A percentile compares a stretch with the other conserved stretches of the same genome.
Conservation (phyloP, 2,797 vertebrate species). For the Rhabdophis nuchalis region DNA sequence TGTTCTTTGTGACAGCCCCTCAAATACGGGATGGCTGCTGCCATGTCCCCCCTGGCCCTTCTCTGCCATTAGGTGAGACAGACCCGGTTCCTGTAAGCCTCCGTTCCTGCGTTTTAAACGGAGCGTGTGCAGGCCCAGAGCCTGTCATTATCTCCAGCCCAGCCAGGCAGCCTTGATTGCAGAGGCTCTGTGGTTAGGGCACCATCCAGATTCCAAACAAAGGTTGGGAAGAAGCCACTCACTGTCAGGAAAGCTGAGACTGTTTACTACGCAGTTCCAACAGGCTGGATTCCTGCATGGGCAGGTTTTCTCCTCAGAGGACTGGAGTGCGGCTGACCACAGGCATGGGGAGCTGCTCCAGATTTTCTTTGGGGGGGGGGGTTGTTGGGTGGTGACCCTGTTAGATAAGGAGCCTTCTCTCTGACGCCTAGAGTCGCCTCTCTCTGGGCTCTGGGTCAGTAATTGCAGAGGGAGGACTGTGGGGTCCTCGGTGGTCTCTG, state of each 20-base stretch:
- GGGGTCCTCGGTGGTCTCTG: background rate
- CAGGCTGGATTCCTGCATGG: background rate
- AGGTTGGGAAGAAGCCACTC: background rate
- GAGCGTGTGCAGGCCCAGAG: background rate
- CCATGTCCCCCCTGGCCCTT: background rate
- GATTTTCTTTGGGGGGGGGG: background rate
- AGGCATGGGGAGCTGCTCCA: background rate
- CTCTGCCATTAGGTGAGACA: background rate
- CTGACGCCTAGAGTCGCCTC: background rate
- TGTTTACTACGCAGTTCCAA: background rate
- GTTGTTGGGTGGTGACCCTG: background rate
- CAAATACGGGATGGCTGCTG: background rate
- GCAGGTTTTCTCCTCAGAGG: background rate
- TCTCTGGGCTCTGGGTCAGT: background rate
- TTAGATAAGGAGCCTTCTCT: background rate
- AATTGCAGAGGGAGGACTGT: background rate
- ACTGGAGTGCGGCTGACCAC: background rate
- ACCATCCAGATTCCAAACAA: background rate
- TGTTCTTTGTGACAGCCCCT: background rate
- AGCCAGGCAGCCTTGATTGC: background rate
- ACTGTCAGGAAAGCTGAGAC: background rate
- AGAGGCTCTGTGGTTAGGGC: background rate
- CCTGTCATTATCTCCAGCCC: background rate
- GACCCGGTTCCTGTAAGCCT: background rate
- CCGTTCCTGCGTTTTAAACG: background rate